A percentile compares a stretch with the other conserved stretches of the same genome.
Conservation (phyloP, 1,140 invertebrate genomes). For the Megalonaias nervosa region DNA sequence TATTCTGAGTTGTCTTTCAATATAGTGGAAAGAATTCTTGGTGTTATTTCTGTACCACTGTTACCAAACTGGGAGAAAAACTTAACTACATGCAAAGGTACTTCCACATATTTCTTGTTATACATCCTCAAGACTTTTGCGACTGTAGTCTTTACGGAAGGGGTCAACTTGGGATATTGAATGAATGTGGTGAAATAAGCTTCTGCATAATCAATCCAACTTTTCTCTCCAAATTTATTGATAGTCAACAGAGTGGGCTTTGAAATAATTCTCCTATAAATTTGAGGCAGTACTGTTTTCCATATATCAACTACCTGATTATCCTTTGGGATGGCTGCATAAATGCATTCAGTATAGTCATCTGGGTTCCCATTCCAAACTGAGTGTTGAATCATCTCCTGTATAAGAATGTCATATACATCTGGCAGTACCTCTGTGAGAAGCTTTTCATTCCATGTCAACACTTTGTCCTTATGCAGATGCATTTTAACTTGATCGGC, state of each 20-base stretch:
- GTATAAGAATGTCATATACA: slow-evolving; percentile 40
- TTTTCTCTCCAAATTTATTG: neutral
- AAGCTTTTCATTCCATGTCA: slow-evolving; percentile 59
- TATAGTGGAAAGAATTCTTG: too few species aligned
- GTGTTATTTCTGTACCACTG: too few species aligned
- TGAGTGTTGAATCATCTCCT: slow-evolving; percentile 8
- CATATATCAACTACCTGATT: slow-evolving; percentile 2
- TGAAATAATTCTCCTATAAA: neutral
- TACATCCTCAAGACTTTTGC: too few species aligned
- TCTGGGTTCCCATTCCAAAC: neutral
- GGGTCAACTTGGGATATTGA: too few species aligned
- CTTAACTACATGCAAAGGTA: too few species aligned
- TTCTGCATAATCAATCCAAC: slow-evolving; percentile 12
- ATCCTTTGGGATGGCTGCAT: slow-evolving; percentile 23
- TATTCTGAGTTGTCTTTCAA: too few species aligned
- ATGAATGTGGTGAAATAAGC: slow-evolving; percentile 17
- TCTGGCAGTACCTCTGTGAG: slow-evolving; percentile 51
- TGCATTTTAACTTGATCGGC: slow-evolving; percentile 36
- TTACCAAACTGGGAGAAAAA: too few species aligned
- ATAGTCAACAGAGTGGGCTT: neutral
- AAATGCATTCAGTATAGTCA: slow-evolving; percentile 6
- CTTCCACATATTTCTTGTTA: too few species aligned
- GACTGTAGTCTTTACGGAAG: too few species aligned
- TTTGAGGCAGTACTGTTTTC: neutral
- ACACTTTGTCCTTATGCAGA: slow-evolving; percentile 43